Percentiles rank a stretch among this genome's conserved stretches.
Evolutionary conservation across 1,140 invertebrate genomes (phyloP).

Genomic region (Choristoneura fumiferana): DNA sequence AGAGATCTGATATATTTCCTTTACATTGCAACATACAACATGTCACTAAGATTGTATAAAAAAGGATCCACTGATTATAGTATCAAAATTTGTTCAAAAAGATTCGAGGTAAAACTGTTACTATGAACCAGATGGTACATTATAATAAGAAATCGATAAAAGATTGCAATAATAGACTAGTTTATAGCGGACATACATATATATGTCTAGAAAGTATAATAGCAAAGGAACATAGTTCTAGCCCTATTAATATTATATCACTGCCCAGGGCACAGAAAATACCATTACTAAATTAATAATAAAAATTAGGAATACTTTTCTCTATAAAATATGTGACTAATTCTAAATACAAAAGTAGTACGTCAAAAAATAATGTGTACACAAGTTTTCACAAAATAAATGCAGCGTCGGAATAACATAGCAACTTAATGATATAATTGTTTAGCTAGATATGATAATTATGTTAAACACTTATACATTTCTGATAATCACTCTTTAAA

Average conservation of each 20-base stretch:
- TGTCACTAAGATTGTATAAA: constrained; percentile 31
- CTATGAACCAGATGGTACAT: neutral
- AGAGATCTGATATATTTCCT: constrained; percentile 69
- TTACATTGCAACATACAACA: constrained; percentile 55
- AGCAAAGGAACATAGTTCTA: constrained; percentile 32
- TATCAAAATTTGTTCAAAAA: constrained; percentile 1
- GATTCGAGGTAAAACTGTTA: constrained; percentile 16
- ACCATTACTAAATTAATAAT: constrained; percentile 39
- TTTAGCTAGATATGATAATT: no score
- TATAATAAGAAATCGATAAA: constrained; percentile 9
- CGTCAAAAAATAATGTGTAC: constrained; percentile 47
- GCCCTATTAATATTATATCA: constrained; percentile 14
- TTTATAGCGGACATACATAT: neutral
- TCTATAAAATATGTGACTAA: constrained; percentile 38
- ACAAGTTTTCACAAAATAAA: constrained; percentile 21
- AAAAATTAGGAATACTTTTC: constrained; percentile 43
- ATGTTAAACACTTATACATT: no score
- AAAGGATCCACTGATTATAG: neutral
- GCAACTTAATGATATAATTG: no score
- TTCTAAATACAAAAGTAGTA: constrained; percentile 38
- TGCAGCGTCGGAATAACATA: neutral
- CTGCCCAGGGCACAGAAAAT: constrained; percentile 27
- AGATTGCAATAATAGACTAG: constrained; percentile 17
- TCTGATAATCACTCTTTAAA: no score
- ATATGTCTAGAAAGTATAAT: constrained; percentile 8